Evolutionary conservation across 2,113 vertebrate species (phyloP).

Genomic region (Nesogale talazaci): DNA sequence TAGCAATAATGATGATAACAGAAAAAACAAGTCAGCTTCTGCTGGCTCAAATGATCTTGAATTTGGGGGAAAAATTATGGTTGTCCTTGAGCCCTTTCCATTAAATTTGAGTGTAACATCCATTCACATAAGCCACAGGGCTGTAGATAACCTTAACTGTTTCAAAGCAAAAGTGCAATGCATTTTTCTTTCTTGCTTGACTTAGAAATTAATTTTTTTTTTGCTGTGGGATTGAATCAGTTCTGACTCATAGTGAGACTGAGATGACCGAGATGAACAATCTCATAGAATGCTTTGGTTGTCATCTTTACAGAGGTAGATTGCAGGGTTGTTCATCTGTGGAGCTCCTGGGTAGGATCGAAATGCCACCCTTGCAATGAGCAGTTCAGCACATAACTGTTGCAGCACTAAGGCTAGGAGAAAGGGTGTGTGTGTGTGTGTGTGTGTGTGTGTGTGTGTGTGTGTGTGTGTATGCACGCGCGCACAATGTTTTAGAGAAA

Average conservation of each 20-base stretch:
- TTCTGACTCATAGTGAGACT: background rate
- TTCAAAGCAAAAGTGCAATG: conserved; percentile 35
- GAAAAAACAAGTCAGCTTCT: background rate
- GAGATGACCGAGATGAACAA: background rate
- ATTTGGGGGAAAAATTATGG: background rate
- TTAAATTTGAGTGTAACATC: background rate
- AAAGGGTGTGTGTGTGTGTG: background rate
- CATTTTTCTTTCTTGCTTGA: background rate
- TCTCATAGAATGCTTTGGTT: background rate
- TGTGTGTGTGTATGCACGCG: background rate
- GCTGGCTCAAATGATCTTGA: background rate
- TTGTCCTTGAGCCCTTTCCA: background rate
- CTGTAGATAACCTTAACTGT: conserved; percentile 32
- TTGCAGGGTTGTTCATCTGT: background rate
- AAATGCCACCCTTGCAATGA: background rate
- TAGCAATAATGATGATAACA: conserved; percentile 14
- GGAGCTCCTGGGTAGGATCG: background rate
- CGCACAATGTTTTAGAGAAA: background rate
- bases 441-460: background rate
- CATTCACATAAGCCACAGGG: background rate
- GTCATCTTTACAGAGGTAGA: background rate
- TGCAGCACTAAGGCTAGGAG: background rate
- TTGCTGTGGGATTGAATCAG: background rate
- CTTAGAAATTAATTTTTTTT: conserved; percentile 50
- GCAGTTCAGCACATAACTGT: background rate